A percentile compares a stretch with the other conserved stretches of the same genome.
Conservation (phyloP, 92 coral and sea anemone species). For the Bergia sp. region DNA sequence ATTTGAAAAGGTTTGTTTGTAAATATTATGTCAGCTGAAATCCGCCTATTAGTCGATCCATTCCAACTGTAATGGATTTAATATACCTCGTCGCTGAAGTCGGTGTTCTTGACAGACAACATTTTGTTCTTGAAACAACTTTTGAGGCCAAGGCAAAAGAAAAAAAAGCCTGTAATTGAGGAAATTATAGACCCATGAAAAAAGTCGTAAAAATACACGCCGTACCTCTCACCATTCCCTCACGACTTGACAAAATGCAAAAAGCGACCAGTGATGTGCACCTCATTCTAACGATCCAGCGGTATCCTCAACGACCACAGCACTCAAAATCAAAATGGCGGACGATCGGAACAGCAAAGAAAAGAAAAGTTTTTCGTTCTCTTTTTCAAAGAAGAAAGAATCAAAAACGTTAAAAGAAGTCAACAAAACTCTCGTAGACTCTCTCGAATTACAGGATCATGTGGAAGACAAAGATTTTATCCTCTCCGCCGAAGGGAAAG, state of each 20-base stretch:
- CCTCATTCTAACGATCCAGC: not conserved
- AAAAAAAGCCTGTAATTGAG: too few species aligned
- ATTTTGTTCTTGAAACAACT: too few species aligned
- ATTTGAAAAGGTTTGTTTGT: too few species aligned
- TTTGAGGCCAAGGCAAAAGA: too few species aligned
- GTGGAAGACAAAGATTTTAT: constrained; percentile 77
- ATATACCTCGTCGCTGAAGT: too few species aligned
- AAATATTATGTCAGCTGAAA: too few species aligned
- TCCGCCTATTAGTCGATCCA: too few species aligned
- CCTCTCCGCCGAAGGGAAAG: constrained; percentile 91
- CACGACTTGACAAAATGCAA: not conserved
- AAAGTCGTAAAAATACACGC: too few species aligned
- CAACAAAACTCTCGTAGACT: constrained; percentile 23
- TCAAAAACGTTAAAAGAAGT: constrained; percentile 39
- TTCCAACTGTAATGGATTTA: too few species aligned
- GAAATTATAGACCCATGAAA: too few species aligned
- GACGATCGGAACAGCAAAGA: constrained; percentile 8
- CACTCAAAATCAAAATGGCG: constrained; percentile 45
- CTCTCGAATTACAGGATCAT: constrained; percentile 19
- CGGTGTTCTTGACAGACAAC: too few species aligned
- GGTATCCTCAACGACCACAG: not conserved
- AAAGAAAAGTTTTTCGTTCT: constrained; percentile 53
- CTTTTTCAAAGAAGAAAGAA: constrained; percentile 57
- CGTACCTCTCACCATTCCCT: too few species aligned
- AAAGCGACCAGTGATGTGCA: not conserved